phyloP scores from a whole-genome alignment of 2,888 invertebrate species.

The Atrina japonica region DNA sequence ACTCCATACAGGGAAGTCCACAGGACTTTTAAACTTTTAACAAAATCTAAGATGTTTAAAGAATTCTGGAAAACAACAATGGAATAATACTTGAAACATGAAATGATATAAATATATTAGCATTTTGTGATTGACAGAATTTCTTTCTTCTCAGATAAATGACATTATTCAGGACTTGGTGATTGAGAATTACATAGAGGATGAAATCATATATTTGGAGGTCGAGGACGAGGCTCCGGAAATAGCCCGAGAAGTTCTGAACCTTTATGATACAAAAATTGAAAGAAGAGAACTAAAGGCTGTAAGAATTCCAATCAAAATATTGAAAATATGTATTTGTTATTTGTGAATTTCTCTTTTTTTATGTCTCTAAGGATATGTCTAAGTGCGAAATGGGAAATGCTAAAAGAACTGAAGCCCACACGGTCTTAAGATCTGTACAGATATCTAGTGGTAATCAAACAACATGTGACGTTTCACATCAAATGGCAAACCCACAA shows the following conservation, averaged over 20 bases:
- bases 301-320: slow-evolving; percentile 49
- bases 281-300: slow-evolving; percentile 67
- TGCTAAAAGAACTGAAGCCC: neutral
- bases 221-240: slow-evolving; percentile 64
- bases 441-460: no score
- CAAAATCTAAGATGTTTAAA: no score
- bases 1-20: no score
- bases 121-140: no score
- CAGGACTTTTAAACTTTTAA: no score
- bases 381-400: no score
- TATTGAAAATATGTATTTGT: neutral
- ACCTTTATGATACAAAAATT: slow-evolving; percentile 69
- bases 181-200: slow-evolving; percentile 66
- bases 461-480: no score
- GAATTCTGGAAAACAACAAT: no score
- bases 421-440: no score
- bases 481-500: no score
- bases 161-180: slow-evolving; percentile 65
- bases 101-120: no score
- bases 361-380: neutral
- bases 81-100: no score
- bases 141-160: slow-evolving; percentile 59
- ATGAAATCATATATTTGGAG: slow-evolving; percentile 65
- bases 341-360: neutral
- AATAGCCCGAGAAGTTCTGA: slow-evolving; percentile 69